phyloP scores from a whole-genome alignment of 2,797 vertebrate genomes.

The Nothura maculosa region DNA sequence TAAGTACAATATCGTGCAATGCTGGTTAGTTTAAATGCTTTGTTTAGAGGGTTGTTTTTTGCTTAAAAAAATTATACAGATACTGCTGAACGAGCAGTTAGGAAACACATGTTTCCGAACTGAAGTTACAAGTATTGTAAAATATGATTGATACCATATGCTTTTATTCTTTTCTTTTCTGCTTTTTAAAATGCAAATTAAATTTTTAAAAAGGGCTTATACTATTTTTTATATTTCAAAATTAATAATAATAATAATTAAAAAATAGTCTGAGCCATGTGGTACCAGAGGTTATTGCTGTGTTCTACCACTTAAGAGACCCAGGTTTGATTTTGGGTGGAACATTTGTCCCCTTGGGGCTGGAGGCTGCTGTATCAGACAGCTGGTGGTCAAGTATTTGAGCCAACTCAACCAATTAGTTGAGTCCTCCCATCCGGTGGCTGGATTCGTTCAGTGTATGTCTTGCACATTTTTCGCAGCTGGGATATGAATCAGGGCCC shows the following conservation, averaged over 20 bases:
- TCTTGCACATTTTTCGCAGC: slow-evolving; percentile 57
- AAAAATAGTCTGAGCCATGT: slow-evolving; percentile 62
- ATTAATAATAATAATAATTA: slow-evolving; percentile 58
- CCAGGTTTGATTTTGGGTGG: slow-evolving; percentile 32
- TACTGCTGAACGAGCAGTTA: slow-evolving; percentile 72
- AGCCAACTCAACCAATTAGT: slow-evolving; percentile 57
- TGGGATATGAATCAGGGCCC: background rate
- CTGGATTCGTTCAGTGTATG: background rate
- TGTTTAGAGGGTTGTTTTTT: slow-evolving; percentile 74
- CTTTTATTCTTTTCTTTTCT: slow-evolving; percentile 61
- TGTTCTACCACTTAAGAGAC: slow-evolving; percentile 26
- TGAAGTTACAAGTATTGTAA: slow-evolving; percentile 76
- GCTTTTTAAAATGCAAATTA: slow-evolving; percentile 67
- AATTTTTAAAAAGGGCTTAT: slow-evolving; percentile 48
- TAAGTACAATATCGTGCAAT: slow-evolving; percentile 61
- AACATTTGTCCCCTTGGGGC: slow-evolving; percentile 41
- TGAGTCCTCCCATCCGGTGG: slow-evolving; percentile 60
- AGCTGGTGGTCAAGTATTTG: slow-evolving; percentile 60
- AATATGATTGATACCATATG: slow-evolving; percentile 80
- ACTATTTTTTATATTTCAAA: slow-evolving; percentile 64
- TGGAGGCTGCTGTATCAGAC: slow-evolving; percentile 60
- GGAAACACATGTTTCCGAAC: slow-evolving; percentile 74
- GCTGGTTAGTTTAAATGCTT: slow-evolving; percentile 66
- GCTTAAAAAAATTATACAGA: slow-evolving; percentile 64
- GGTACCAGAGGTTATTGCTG: slow-evolving; percentile 62